These are phyloP conservation scores for Takifugu ocellatus DNA, from an alignment of 2,797 vertebrate genomes.

Conservation along the genomic window DNA sequence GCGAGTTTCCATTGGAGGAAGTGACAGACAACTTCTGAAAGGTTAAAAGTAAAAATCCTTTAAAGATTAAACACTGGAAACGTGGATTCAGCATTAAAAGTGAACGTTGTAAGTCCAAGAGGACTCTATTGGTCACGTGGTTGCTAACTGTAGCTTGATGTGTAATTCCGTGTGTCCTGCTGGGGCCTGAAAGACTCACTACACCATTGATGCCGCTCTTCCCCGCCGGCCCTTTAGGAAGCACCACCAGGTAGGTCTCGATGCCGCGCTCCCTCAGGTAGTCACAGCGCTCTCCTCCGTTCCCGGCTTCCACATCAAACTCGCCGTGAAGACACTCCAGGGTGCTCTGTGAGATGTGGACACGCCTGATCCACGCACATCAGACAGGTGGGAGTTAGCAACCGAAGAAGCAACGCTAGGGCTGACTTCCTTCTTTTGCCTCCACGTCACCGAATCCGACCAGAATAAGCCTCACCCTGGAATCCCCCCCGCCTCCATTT, in stretches of 20 bases:
- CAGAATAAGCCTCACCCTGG: slow-evolving; percentile 77
- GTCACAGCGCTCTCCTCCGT: slow-evolving; percentile 86
- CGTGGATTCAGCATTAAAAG: too few relatives aligned
- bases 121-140: too few relatives aligned
- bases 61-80: background rate
- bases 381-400: background rate
- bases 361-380: slow-evolving; percentile 73
- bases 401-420: too few relatives aligned
- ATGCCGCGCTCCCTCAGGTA: slow-evolving; percentile 90
- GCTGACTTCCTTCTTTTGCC: too few relatives aligned
- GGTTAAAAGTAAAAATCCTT: slow-evolving; percentile 7
- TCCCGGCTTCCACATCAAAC: slow-evolving; percentile 88
- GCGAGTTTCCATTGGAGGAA: slow-evolving; percentile 79
- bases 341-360: slow-evolving; percentile 93
- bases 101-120: too few relatives aligned
- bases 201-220: slow-evolving; percentile 85
- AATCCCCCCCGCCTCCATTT: slow-evolving; percentile 94
- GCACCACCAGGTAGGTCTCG: slow-evolving; percentile 84
- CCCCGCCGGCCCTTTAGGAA: slow-evolving; percentile 78
- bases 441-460: too few relatives aligned
- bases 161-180: too few relatives aligned
- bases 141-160: too few relatives aligned
- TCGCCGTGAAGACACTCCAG: slow-evolving; percentile 90
- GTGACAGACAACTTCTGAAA: slow-evolving; percentile 77
- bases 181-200: slow-evolving; percentile 68